These are phyloP conservation scores for Echinops telfairi DNA, from an alignment of 2,113 vertebrate species.

Conservation along the genomic window DNA sequence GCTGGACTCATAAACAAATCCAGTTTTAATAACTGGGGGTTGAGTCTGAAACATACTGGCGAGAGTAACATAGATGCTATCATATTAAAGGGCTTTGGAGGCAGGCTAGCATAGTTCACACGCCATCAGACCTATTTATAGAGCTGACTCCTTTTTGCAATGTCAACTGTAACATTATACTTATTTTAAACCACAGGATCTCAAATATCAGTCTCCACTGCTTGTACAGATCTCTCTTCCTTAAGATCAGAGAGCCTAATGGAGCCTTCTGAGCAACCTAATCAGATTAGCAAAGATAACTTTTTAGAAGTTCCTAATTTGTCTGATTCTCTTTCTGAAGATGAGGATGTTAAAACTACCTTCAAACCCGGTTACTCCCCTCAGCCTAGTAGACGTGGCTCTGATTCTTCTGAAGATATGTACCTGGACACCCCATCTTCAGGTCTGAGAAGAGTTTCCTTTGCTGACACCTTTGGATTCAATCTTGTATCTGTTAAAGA, in stretches of 20 bases:
- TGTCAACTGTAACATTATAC: constrained; percentile 95
- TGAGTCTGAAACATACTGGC: constrained; percentile 75
- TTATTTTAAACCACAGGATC: constrained; percentile 91
- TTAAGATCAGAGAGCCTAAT: constrained; percentile 91
- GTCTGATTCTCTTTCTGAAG: constrained; percentile 85
- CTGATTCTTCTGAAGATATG: constrained; percentile 90
- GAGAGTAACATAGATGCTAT: constrained; percentile 76
- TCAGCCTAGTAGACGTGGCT: constrained; percentile 86
- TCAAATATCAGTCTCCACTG: constrained; percentile 91
- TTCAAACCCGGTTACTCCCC: constrained; percentile 87
- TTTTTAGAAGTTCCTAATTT: constrained; percentile 89
- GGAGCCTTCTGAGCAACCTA: constrained; percentile 90
- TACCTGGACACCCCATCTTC: constrained; percentile 85
- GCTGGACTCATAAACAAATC: constrained; percentile 1
- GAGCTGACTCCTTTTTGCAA: constrained; percentile 90
- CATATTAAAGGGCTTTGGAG: constrained; percentile 85
- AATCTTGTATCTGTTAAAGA: constrained; percentile 97
- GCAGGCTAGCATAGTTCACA: constrained; percentile 90
- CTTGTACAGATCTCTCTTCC: constrained; percentile 88
- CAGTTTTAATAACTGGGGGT: constrained; percentile 68
- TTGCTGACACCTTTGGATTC: constrained; percentile 96
- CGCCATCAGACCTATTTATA: constrained; percentile 94
- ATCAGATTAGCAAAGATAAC: constrained; percentile 82
- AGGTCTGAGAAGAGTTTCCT: constrained; percentile 94
- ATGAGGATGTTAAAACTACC: constrained; percentile 85